Base-by-base conservation (phyloP, 2,113 vertebrate species). In the Rhinogobius similis region DNA sequence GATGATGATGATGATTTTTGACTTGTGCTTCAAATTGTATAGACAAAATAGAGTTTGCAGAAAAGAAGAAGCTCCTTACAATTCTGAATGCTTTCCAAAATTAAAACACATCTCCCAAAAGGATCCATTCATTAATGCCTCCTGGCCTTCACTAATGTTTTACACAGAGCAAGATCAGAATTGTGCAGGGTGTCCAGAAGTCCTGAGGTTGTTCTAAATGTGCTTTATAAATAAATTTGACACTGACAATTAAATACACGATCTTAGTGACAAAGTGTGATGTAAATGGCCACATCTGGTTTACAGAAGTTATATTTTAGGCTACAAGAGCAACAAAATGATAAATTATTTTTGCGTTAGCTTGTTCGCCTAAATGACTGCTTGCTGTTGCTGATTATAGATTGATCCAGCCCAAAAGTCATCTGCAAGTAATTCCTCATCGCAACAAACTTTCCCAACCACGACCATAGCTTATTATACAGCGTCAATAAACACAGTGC, bases 401-500 rank as follows among this genome's bases (percentile, higher is more conserved):
- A 78, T 76, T 66, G 1, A 72, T 61, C 29, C 46, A 63, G 26
- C 74, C 76, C 67, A 56, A 72, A 77, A 46, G 38, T 76, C 78
- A 87, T 85, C 78, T 86, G 73, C 41, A 64, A 84, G 77, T 78
- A 65, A 88, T 84, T 75, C 68, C 62, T 71, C n/a, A 82, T 78
- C 70, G 52, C 72, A 62, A 48, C 74, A 20, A 70, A 87, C 67
- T 65, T 80, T 82, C 75, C 83, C 76, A 78, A 27, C 76, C 48
- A 44, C 72, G 27, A 82, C 75, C 83, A 56, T 64, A 55, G 43
- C 81, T 80, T 72, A 76, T 79, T 79, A 81, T 56, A 66, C 41
- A 65, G 46, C 76, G 55, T 86, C 70, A 76, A 75, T 78, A 76
- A 78, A 87, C 73, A 77, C n/a, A 62, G 73, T 78, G 70, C 67